Percentiles rank a stretch among this genome's conserved stretches.
Evolutionary conservation across 2,113 vertebrate genomes (phyloP).

Genomic region (Chamaetylas fuelleborni): DNA sequence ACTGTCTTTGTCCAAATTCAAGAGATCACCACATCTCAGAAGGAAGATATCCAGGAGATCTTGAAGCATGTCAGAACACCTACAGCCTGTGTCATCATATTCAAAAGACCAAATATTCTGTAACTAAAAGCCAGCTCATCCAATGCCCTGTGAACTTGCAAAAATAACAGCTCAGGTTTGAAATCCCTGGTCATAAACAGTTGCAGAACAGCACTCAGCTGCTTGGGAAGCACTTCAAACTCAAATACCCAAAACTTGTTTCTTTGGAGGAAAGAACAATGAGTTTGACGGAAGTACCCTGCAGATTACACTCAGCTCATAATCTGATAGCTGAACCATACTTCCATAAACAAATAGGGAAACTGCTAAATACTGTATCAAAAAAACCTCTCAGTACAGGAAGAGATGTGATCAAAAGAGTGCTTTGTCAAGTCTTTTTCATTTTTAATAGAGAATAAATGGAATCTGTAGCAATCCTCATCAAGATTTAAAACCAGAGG

Average conservation of each 20-base stretch:
- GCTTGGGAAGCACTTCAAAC: neutral
- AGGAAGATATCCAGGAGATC: neutral
- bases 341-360: neutral
- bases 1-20: neutral
- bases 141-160: neutral
- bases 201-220: neutral
- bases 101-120: neutral
- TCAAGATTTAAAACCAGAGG: neutral
- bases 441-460: conserved; percentile 37
- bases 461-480: neutral
- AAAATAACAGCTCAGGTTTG: neutral
- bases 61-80: neutral
- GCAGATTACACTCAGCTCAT: neutral
- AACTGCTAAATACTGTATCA: neutral
- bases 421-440: neutral
- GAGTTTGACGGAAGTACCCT: neutral
- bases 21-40: neutral
- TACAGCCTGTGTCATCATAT: neutral
- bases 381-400: neutral
- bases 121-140: neutral
- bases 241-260: neutral
- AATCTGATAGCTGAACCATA: neutral
- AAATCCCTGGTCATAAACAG: neutral
- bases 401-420: neutral
- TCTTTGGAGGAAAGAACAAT: neutral